These are phyloP conservation scores for Achlya flavicornis DNA, from an alignment of 2,888 invertebrate species.

Conservation along the genomic window DNA sequence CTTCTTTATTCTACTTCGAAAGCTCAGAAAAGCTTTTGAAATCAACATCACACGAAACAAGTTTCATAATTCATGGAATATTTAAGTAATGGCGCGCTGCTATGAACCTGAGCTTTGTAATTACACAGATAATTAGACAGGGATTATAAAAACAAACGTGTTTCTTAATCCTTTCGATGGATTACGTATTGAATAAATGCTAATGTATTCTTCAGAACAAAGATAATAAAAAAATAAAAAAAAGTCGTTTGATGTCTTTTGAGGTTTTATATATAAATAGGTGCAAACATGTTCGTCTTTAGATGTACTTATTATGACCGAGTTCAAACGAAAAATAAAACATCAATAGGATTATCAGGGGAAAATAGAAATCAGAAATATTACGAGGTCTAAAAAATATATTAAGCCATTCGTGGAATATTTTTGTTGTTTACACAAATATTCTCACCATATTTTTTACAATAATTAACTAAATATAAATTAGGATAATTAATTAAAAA, in stretches of 20 bases:
- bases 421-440: too few species aligned
- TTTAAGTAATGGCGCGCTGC: constrained; percentile 6
- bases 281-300: too few species aligned
- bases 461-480: too few species aligned
- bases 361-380: too few species aligned
- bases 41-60: constrained; percentile 12
- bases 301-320: too few species aligned
- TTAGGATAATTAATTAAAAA: too few species aligned
- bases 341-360: too few species aligned
- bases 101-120: constrained; percentile 7
- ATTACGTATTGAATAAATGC: constrained; percentile 1
- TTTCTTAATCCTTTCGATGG: not conserved
- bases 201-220: not conserved
- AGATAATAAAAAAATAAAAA: not conserved
- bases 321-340: too few species aligned
- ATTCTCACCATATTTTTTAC: too few species aligned
- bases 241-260: not conserved
- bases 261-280: not conserved
- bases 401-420: too few species aligned
- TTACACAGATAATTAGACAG: constrained; percentile 7
- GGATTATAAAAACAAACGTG: constrained; percentile 10
- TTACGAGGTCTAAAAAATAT: too few species aligned
- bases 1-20: constrained; percentile 9
- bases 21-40: constrained; percentile 9
- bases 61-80: constrained; percentile 11